These are phyloP conservation scores for Eurosta solidaginis DNA, from an alignment of 1,140 invertebrate species.

Conservation along the genomic window DNA sequence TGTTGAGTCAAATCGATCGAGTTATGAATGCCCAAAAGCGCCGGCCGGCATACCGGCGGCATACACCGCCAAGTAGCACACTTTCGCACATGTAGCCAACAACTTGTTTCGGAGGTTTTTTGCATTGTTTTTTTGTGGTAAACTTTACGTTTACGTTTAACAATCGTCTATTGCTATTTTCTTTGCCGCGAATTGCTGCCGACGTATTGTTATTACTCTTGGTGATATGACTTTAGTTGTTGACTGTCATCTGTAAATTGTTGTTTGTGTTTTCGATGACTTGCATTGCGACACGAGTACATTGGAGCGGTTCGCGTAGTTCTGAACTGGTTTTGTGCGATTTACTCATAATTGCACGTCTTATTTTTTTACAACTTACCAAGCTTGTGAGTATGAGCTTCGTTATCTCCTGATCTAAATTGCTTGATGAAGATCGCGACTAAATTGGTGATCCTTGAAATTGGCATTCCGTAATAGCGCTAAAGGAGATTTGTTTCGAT, in stretches of 20 bases:
- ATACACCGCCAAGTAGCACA: background rate
- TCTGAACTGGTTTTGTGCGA: slow-evolving; percentile 3
- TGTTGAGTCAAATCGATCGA: slow-evolving; percentile 3
- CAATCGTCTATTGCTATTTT: background rate
- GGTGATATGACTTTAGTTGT: background rate
- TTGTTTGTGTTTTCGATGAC: background rate
- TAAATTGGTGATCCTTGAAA: slow-evolving; percentile 27
- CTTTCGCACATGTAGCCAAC: no score
- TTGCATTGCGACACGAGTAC: background rate
- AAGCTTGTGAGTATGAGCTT: background rate
- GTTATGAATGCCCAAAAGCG: slow-evolving; percentile 18
- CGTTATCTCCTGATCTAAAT: slow-evolving; percentile 6
- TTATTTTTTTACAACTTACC: background rate
- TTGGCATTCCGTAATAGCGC: background rate
- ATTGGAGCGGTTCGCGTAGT: background rate
- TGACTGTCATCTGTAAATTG: background rate
- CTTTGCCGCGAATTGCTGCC: background rate
- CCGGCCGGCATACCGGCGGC: background rate
- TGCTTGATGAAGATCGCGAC: slow-evolving; percentile 18
- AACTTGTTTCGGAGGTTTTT: background rate
- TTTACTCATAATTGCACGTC: background rate
- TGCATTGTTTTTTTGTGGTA: background rate
- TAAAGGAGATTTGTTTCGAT: background rate
- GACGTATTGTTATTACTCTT: background rate
- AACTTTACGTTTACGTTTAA: background rate